Evolutionary conservation across 2,113 vertebrate species (phyloP).

Genomic region (Equus quagga): DNA sequence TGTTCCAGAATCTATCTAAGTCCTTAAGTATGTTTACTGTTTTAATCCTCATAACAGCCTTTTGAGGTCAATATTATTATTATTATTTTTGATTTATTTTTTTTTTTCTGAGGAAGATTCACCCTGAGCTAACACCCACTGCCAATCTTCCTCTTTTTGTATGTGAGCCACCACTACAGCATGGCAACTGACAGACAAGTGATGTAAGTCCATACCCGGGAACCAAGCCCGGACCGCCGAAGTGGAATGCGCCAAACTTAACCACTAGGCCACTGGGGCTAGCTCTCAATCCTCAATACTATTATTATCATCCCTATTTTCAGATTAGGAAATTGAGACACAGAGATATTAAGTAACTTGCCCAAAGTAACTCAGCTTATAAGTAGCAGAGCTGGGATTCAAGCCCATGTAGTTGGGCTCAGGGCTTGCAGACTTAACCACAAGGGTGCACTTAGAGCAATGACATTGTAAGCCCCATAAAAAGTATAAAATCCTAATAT

Average conservation of each 20-base stretch:
- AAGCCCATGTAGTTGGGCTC: background rate
- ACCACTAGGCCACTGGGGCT: too few species aligned
- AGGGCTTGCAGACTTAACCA: background rate
- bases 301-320: background rate
- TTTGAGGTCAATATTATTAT: background rate
- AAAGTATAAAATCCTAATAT: background rate
- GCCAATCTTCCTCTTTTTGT: too few species aligned
- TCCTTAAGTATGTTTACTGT: background rate
- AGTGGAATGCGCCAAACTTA: too few species aligned
- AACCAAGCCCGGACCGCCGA: too few species aligned
- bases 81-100: background rate
- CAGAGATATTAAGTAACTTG: background rate
- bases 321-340: slow-evolving; percentile 33
- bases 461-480: background rate
- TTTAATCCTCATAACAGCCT: background rate
- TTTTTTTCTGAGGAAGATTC: too few species aligned
- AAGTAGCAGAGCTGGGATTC: background rate
- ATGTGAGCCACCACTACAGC: too few species aligned
- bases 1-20: background rate
- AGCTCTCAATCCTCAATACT: background rate
- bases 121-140: too few species aligned
- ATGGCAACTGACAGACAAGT: too few species aligned
- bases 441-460: background rate
- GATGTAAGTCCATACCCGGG: too few species aligned
- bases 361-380: background rate